Base-by-base conservation (phyloP, 2,888 invertebrate species). In the Euclidia mi region DNA sequence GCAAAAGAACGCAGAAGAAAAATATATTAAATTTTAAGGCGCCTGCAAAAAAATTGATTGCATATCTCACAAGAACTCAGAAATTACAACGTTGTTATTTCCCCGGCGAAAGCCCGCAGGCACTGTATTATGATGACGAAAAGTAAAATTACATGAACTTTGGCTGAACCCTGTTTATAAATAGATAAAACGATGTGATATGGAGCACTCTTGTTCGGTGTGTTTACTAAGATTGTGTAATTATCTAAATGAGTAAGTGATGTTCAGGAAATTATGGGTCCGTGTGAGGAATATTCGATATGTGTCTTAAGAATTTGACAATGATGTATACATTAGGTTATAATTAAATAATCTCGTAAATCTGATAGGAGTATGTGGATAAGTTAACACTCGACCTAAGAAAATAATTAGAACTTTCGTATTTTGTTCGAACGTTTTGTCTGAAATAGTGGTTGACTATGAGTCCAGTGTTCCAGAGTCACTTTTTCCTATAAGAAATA, bases 81-180 rank as follows among this genome's bases (percentile, higher is more conserved):
- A 56, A 63, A 63, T 59, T 53, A 45, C 48, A 41, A 46, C 47
- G 51, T 35, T 47, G 28, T 51, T 59, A 40, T 40, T 65, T 63
- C 46, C 14, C 10, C 31, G 20, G 4, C 17, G 6, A 41, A 35
- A 46, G 18, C 42, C 38, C 3, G 12, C 48, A 35, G 31, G 52
- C 64, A 56, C 52, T 64, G 11, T 3, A 7, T 37, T 43, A 25
- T 41, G 34, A 51, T 4, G 32, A 41, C 31, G 56, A 52, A 43
- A 52, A 49, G 35, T 38, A 15, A 11, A 59, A 47, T 51, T 52
- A 35, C 31, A 47, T 43, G 47, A 25, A 31, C 29, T 50, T 29
- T 45, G 18, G 34, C 37, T 45, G 29, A 41, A n/a, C 25, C 31
- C 38, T 29, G 34, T 3, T 43, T 44, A 44, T 31, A 43, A 44